Percentiles rank a stretch among this genome's conserved stretches.
Conservation (phyloP, 1,140 invertebrate species). For the Drosophila insularis region DNA sequence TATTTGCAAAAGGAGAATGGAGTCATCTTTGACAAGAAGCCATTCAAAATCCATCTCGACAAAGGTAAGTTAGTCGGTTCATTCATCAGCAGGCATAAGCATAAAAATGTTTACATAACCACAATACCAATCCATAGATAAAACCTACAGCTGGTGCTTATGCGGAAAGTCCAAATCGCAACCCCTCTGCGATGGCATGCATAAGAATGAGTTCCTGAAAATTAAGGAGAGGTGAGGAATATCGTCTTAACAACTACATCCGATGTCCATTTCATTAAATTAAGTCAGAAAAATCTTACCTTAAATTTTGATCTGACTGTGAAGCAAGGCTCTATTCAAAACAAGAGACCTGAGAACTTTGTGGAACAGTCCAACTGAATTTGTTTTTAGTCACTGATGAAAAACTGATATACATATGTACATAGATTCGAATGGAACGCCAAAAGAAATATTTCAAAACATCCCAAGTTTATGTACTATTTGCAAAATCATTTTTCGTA, state of each 20-base stretch:
- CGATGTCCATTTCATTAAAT: too few relatives aligned
- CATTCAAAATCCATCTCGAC: slow-evolving; percentile 90
- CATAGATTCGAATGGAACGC: too few relatives aligned
- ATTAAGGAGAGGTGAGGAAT: slow-evolving; percentile 85
- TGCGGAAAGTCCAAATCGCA: slow-evolving; percentile 96
- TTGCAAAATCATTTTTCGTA: too few relatives aligned
- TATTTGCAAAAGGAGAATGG: slow-evolving; percentile 87
- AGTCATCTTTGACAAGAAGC: slow-evolving; percentile 92
- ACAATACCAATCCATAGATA: slow-evolving; percentile 83
- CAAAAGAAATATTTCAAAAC: too few relatives aligned
- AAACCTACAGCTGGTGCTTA: slow-evolving; percentile 96
- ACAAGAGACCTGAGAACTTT: too few relatives aligned
- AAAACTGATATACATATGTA: too few relatives aligned
- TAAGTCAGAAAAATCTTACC: too few relatives aligned
- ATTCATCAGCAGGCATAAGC: background rate
- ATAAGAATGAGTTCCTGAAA: slow-evolving; percentile 89
- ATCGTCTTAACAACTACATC: background rate
- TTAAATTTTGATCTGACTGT: too few relatives aligned
- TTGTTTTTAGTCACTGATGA: too few relatives aligned
- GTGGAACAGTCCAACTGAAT: too few relatives aligned
- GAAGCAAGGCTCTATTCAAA: too few relatives aligned
- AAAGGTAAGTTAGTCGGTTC: slow-evolving; percentile 81
- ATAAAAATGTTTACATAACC: slow-evolving; percentile 69
- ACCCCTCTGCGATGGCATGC: slow-evolving; percentile 97
- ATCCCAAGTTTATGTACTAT: too few relatives aligned